Evolutionary conservation across 2,113 vertebrate genomes (phyloP).

Genomic region (Phocoena phocoena): DNA sequence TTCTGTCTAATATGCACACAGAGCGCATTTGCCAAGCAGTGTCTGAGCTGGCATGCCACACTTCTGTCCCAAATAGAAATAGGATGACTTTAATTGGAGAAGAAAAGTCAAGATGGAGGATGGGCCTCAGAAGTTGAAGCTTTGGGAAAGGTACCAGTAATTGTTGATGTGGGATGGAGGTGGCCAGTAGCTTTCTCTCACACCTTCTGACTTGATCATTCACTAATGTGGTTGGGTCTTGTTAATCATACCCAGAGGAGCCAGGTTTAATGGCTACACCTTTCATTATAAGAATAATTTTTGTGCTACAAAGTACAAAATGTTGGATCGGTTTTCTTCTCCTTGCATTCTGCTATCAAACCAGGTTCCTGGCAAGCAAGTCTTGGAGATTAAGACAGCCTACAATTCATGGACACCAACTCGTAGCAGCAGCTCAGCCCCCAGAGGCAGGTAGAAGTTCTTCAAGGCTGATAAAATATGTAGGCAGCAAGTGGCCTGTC

Average conservation of each 20-base stretch:
- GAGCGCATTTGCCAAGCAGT: not conserved
- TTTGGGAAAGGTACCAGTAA: not conserved
- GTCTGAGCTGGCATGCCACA: not conserved
- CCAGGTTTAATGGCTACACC: not conserved
- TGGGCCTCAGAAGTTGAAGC: not conserved
- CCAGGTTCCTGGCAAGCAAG: not conserved
- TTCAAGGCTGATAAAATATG: conserved; percentile 55
- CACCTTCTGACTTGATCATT: not conserved
- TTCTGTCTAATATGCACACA: not conserved
- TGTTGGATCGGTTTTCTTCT: not conserved
- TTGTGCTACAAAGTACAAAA: not conserved
- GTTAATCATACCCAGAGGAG: not conserved
- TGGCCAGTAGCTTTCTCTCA: not conserved
- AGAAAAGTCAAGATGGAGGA: not conserved
- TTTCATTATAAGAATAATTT: not conserved
- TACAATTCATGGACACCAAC: conserved; percentile 12
- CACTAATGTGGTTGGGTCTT: not conserved
- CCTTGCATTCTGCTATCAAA: conserved; percentile 1
- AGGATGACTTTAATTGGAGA: not conserved
- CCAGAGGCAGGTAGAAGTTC: conserved; percentile 45
- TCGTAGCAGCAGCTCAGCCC: not conserved
- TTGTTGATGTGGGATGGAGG: not conserved
- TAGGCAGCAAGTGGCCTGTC: conserved; percentile 55
- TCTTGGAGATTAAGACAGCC: conserved; percentile 8
- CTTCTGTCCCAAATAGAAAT: not conserved